Base-by-base conservation (phyloP, 2,113 vertebrate genomes). In the Conger conger region DNA sequence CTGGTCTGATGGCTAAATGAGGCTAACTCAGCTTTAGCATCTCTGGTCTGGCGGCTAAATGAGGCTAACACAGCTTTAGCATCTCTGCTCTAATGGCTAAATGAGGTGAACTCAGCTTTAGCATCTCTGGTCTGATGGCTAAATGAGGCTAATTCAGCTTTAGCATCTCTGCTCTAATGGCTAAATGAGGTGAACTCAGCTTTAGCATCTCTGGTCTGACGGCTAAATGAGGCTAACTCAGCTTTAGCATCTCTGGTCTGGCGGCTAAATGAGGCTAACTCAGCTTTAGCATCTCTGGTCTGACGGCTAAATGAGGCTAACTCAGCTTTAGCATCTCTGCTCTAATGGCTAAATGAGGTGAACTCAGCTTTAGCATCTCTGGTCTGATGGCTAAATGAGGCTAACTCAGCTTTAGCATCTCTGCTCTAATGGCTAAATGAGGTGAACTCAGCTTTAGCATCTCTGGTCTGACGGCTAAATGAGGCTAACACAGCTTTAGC, bases 21-120 rank as follows among this genome's bases (percentile, higher is more conserved):
- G 76, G 30, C n/a, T 30, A 20, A 57, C 83, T 88, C 90, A 98
- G 98, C 98, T 99, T 99, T 89, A 99, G 97, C 40, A 9, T 42
- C 4, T 2, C 40, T 42, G 40, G 2, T 20, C 54, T 57, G 18
- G 1, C 2, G 60, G 17, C 60, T 68, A n/a, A n/a, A n/a, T n/a
- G n/a, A n/a, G n/a, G n/a, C n/a, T n/a, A n/a, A n/a, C n/a, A n/a
- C n/a, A n/a, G n/a, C n/a, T n/a, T n/a, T 42, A 42, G 40, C 40
- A 9, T 42, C 4, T 2, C 40, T 42, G 40, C 13, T 20, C 54
- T 57, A 16, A 6, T 17, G 60, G 17, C 60, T 68, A 20, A 36
- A 30, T 13, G 18, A 17, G 76, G 30, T 30, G n/a, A 20, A 57
- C 83, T 88, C 90, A 98, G 98, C 98, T 99, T 99, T 89, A 99